Conservation (phyloP, 2,888 invertebrate genomes). For the Ophion costatus region DNA sequence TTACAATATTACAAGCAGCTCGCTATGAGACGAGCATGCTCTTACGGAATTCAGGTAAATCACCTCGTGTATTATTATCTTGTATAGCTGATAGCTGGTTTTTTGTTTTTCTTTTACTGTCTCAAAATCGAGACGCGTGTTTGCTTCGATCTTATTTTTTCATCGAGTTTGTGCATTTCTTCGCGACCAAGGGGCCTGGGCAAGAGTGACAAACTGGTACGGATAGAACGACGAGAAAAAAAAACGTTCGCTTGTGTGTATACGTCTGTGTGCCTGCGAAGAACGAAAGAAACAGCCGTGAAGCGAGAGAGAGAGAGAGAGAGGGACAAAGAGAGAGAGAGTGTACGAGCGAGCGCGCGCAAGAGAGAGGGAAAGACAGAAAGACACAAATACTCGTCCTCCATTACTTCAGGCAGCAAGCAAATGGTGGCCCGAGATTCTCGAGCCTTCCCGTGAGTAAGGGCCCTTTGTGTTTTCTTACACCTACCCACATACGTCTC, state of each 20-base stretch:
- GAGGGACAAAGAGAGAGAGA: slow-evolving; percentile 57
- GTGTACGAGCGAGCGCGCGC: slow-evolving; percentile 52
- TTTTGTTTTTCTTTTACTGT: neutral
- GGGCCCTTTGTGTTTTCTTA: slow-evolving; percentile 74
- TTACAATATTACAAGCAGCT: slow-evolving; percentile 26
- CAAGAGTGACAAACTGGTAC: slow-evolving; percentile 62
- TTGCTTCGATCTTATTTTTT: neutral
- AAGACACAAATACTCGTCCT: slow-evolving; percentile 77
- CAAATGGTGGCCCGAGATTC: slow-evolving; percentile 80
- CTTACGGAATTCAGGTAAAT: slow-evolving; percentile 77
- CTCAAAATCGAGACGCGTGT: neutral
- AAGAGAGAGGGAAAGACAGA: slow-evolving; percentile 64
- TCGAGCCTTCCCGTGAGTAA: slow-evolving; percentile 67
- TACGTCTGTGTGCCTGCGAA: slow-evolving; percentile 27
- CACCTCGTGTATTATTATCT: neutral
- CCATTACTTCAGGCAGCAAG: slow-evolving; percentile 79
- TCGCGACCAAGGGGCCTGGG: slow-evolving; percentile 54
- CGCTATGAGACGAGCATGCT: slow-evolving; percentile 75
- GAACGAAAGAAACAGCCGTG: slow-evolving; percentile 51
- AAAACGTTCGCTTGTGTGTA: neutral
- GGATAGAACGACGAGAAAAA: slow-evolving; percentile 38
- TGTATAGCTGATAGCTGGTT: too few relatives aligned
- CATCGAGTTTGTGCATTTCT: slow-evolving; percentile 29
- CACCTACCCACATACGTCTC: slow-evolving; percentile 66
- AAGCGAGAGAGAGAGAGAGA: slow-evolving; percentile 61